Evolutionary conservation across 2,888 invertebrate species (phyloP), one percentile per base, ranked within the genome.

Genomic region (Anoncus sp.): DNA sequence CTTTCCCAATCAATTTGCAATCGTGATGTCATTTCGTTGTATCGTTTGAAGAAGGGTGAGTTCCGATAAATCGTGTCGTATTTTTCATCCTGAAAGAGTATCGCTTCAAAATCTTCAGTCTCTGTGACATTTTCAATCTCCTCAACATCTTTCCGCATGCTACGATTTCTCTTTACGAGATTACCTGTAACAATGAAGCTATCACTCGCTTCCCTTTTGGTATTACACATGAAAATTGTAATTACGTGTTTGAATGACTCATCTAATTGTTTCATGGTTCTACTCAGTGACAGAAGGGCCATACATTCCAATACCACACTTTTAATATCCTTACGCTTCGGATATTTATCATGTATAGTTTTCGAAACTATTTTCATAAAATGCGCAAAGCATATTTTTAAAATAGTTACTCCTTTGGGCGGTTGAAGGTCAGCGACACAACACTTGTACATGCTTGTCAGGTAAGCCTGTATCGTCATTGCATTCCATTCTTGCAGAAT

Each of bases 341-440:
- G 70, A 51, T 43, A 76, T 12, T 60, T 51, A 1, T 57, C 75
- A 5, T 70, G 47, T 2, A 80, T 65, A 1, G 38, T 62, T 22
- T 35, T 60, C 1, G 80, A 53, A 2, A 82, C 71, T 14, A 66
- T 66, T 22, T 79, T 75, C 76, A 80, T 78, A 3, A 81, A 74
- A 47, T 81, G 76, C 0, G 60, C 79, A 71, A 65, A 82, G 35
- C 83, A 83, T 14, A 69, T 70, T 59, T 81, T 67, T 0, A 82
- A 12, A 1, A 80, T 5, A 0, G 57, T 77, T 2, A 77, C 18
- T 6, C 65, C n/a, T 38, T 70, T 62, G 0, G 69, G 63, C 10
- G 62, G 20, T 4, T 16, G 10, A 14, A n/a, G 35, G 0, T 22
- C 14, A 1, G 20, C 43, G 9, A 40, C 14, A 20, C 35, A 65